A percentile compares a stretch with the other conserved stretches of the same genome.
phyloP scores from a whole-genome alignment of 2,888 invertebrate genomes.

The Dryobota labecula region DNA sequence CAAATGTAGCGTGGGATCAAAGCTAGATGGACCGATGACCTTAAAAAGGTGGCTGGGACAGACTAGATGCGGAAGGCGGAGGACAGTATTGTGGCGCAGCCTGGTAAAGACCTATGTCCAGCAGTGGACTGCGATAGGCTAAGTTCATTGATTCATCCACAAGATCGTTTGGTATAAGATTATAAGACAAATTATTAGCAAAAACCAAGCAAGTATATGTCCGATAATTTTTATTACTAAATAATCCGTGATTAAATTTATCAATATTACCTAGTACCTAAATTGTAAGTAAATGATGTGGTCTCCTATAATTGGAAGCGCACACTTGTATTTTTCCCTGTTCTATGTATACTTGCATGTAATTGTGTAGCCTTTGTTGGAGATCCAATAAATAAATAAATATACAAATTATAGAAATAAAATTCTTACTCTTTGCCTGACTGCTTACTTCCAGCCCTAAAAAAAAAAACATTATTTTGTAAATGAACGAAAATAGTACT shows the following conservation, averaged over 20 bases:
- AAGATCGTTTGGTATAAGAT: background rate
- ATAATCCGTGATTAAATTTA: background rate
- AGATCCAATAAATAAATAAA: too few relatives aligned
- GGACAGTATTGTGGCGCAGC: background rate
- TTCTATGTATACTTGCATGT: too few relatives aligned
- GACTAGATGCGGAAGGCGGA: background rate
- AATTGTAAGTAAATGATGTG: too few relatives aligned
- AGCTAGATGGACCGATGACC: background rate
- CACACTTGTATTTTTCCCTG: too few relatives aligned
- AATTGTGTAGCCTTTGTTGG: too few relatives aligned
- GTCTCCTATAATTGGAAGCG: too few relatives aligned
- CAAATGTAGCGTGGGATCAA: background rate
- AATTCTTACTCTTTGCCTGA: conserved; percentile 5
- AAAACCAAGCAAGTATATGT: background rate
- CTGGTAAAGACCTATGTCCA: background rate
- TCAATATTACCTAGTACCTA: too few relatives aligned
- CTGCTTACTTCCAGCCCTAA: too few relatives aligned
- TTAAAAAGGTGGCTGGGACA: background rate
- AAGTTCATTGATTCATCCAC: background rate
- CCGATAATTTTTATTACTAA: background rate
- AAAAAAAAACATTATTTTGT: background rate
- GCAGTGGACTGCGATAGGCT: background rate
- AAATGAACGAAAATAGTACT: background rate
- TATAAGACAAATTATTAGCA: background rate
- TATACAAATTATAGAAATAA: background rate